Percentiles rank a stretch among this genome's conserved stretches.
Conservation (phyloP, 2,113 vertebrate genomes). For the Sapayoa aenigma region DNA sequence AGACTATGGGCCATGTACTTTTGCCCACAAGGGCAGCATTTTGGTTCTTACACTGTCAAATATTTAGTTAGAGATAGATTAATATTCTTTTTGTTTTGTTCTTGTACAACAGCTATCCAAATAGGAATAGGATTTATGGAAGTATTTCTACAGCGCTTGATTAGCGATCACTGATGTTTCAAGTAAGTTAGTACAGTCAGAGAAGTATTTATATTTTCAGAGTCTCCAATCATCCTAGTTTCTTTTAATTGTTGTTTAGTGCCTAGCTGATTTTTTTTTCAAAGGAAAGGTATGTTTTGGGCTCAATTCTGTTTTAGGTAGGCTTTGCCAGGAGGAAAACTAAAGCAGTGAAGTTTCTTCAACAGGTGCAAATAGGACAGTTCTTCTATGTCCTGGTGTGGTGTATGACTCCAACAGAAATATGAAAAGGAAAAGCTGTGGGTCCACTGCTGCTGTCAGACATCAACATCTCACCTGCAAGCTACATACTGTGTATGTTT, state of each 20-base stretch:
- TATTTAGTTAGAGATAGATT: background rate
- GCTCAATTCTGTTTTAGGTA: background rate
- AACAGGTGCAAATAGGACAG: background rate
- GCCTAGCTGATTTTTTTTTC: background rate
- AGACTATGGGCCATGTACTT: background rate
- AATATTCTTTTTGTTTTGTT: background rate
- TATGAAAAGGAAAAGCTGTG: background rate
- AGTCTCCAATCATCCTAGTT: background rate
- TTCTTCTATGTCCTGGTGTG: background rate
- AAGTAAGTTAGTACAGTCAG: background rate
- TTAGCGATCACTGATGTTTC: background rate
- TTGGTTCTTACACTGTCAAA: background rate
- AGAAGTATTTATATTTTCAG: background rate
- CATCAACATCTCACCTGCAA: fast-evolving
- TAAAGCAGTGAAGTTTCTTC: background rate
- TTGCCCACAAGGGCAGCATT: background rate
- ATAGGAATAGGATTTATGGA: background rate
- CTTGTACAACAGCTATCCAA: background rate
- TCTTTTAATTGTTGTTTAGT: background rate
- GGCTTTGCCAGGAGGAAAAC: background rate
- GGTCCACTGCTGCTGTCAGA: background rate
- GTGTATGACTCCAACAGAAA: fast-evolving
- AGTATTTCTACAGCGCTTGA: background rate
- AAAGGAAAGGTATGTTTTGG: background rate
- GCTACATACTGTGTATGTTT: background rate